Conservation (phyloP, 2,113 vertebrate genomes). For the Okapia johnstoni region DNA sequence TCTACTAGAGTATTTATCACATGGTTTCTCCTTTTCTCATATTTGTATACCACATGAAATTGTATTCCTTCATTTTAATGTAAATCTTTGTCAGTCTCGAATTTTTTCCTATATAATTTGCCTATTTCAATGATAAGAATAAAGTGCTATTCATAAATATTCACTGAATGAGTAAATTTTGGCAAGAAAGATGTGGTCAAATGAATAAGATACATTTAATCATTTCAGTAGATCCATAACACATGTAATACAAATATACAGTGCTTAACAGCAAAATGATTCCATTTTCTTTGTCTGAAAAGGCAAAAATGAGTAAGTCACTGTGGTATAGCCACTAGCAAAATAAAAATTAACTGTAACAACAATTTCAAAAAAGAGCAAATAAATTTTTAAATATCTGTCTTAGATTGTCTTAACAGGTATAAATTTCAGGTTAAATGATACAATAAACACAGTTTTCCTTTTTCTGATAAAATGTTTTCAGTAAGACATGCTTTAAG, state of each 20-base stretch:
- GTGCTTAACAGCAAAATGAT: neutral
- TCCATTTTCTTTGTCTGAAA: neutral
- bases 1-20: neutral
- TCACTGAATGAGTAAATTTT: neutral
- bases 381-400: neutral
- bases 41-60: neutral
- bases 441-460: neutral
- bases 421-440: neutral
- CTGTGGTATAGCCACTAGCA: neutral
- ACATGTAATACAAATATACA: neutral
- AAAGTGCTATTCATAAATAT: neutral
- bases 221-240: neutral
- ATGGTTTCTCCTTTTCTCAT: neutral
- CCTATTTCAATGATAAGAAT: neutral
- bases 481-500: neutral
- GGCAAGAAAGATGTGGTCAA: neutral
- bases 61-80: neutral
- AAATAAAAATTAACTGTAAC: neutral
- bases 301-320: neutral
- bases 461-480: neutral
- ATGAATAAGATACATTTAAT: neutral
- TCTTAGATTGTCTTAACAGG: neutral
- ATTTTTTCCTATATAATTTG: neutral
- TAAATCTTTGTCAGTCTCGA: neutral
- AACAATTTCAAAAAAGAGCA: neutral